Base-by-base conservation (phyloP, 2,113 vertebrate genomes). In the Gymnobelideus leadbeateri region DNA sequence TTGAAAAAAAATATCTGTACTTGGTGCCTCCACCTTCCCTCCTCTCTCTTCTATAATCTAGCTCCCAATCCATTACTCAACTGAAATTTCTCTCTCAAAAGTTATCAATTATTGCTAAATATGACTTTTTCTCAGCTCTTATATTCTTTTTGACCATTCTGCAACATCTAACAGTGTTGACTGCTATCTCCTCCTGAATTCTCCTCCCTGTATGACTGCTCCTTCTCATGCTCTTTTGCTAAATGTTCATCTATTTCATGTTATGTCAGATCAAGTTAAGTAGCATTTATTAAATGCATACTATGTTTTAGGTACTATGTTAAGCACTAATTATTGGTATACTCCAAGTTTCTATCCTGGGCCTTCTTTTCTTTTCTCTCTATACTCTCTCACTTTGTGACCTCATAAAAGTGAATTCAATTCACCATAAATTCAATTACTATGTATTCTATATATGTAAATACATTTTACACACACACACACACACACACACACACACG, bases 401-500 rank as follows among this genome's bases (percentile, higher is more conserved):
- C 37, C 61, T 77, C 37, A n/a, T 77, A 77, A 77, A 77, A 77
- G 37, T 43, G 37, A n/a, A 77, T 77, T 77, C 6, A 84, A 21
- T 43, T 77, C 6, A 84, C 16, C n/a, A 84, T n/a, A 8, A 84
- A 84, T 43, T 43, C 19, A 84, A 84, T 84, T 84, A 84, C 61
- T 37, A 16, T 68, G 61, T 37, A 3, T 68, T 68, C 61, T 68
- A 1, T 68, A 37, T 37, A 14, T 37, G 31, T 68, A 68, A 14
- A 16, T 68, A 37, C 0, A 14, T 68, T 12, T 54, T 5, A 54
- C 23, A 24, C 53, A 54, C 6, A 54, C 21, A 23, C 21, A 23
- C 53, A 23, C 0, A 5, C 0, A 6, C 53, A 54, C 6, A 54
- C 21, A 23, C 21, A 23, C 53, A 23, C 0, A 5, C 0, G 1